Evolutionary conservation across 2,888 invertebrate species (phyloP).

Genomic region (Theodoxus fluviatilis): DNA sequence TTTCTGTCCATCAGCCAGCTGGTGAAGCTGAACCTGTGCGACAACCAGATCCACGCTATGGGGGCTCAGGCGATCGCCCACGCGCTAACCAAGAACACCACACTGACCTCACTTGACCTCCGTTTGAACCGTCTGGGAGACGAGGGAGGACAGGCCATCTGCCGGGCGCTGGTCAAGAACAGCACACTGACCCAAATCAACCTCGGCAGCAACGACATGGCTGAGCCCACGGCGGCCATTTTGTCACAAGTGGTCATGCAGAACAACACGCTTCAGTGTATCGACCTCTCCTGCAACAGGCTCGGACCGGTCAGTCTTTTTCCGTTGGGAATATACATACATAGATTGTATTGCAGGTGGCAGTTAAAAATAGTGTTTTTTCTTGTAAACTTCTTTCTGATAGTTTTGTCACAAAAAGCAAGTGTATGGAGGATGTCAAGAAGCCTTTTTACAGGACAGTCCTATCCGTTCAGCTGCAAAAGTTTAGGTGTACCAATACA

Average conservation of each 20-base stretch:
- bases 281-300: slow-evolving; percentile 65
- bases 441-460: too few relatives aligned
- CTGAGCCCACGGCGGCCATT: slow-evolving; percentile 63
- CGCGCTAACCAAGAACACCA: slow-evolving; percentile 63
- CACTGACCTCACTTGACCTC: slow-evolving; percentile 45
- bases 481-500: too few relatives aligned
- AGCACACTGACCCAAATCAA: slow-evolving; percentile 59
- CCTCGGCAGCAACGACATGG: slow-evolving; percentile 63
- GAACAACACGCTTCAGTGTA: slow-evolving; percentile 54
- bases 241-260: slow-evolving; percentile 61
- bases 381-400: too few relatives aligned
- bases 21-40: slow-evolving; percentile 54
- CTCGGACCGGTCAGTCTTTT: slow-evolving; percentile 64
- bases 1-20: too few relatives aligned
- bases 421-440: too few relatives aligned
- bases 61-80: slow-evolving; percentile 66
- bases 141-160: slow-evolving; percentile 66
- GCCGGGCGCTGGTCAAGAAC: slow-evolving; percentile 61
- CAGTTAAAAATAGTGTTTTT: too few relatives aligned
- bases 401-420: too few relatives aligned
- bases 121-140: slow-evolving; percentile 61
- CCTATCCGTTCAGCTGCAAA: too few relatives aligned
- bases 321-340: too few relatives aligned
- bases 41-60: slow-evolving; percentile 62
- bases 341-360: too few relatives aligned